A percentile compares a stretch with the other conserved stretches of the same genome.
Conservation (phyloP, 1,140 invertebrate species). For the Drosophila orosa region DNA sequence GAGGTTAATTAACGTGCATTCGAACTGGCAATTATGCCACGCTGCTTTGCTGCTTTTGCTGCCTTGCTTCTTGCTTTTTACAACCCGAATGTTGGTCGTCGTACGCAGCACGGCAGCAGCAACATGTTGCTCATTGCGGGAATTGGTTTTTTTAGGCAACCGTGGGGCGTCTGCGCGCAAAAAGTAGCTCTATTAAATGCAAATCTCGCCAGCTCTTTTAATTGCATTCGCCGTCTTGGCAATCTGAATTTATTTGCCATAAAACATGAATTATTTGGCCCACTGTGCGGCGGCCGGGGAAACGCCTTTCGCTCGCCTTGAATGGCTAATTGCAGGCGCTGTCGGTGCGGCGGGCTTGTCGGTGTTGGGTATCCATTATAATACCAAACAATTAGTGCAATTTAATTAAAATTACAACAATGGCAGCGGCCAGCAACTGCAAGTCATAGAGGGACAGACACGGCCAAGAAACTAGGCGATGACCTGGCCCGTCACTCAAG, state of each 20-base stretch:
- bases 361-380: conserved; percentile 70
- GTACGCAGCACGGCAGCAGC: conserved; percentile 49
- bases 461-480: conserved; percentile 43
- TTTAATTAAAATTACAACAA: conserved; percentile 76
- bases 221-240: conserved; percentile 51
- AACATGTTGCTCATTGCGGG: conserved; percentile 50
- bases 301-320: conserved; percentile 65
- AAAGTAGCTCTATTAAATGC: conserved; percentile 73
- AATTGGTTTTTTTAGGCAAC: conserved; percentile 46
- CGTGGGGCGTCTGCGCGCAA: conserved; percentile 36
- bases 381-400: conserved; percentile 77
- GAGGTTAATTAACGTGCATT: conserved; percentile 83
- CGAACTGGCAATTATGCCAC: conserved; percentile 81
- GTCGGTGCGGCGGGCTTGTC: conserved; percentile 10
- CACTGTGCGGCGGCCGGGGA: conserved; percentile 44
- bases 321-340: conserved; percentile 65
- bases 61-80: conserved; percentile 31
- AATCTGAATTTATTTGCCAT: conserved; percentile 61
- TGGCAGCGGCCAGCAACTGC: conserved; percentile 40
- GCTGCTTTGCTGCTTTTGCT: conserved; percentile 54
- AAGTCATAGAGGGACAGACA: conserved; percentile 55
- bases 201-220: conserved; percentile 68
- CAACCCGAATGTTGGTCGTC: conserved; percentile 36
- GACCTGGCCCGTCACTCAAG: conserved; percentile 74
- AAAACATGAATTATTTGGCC: conserved; percentile 54